These are phyloP conservation scores for Propithecus perrieri DNA, from an alignment of 2,797 vertebrate genomes.

Conservation along the genomic window DNA sequence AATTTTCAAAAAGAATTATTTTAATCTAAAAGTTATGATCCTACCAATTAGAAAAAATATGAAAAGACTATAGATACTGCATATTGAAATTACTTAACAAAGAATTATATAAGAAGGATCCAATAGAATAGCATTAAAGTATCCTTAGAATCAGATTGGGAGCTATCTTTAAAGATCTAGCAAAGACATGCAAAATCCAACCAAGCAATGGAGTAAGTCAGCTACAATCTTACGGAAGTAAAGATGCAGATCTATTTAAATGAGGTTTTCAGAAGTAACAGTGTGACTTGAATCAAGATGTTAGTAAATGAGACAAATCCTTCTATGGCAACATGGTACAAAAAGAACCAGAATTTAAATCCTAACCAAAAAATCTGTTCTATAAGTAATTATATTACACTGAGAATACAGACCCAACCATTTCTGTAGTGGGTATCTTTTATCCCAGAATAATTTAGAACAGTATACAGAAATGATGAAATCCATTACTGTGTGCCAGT, in stretches of 20 bases:
- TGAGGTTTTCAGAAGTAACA: background rate
- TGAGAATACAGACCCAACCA: background rate
- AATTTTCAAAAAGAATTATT: background rate
- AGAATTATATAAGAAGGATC: background rate
- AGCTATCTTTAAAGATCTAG: background rate
- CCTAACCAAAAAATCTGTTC: background rate
- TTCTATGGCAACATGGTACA: background rate
- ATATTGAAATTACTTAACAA: background rate
- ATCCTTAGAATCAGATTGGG: background rate
- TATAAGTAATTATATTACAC: background rate
- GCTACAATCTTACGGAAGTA: background rate
- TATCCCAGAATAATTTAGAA: background rate
- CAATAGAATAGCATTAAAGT: background rate
- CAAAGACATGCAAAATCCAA: slow-evolving; percentile 26
- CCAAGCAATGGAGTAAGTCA: background rate
- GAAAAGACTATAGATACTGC: background rate
- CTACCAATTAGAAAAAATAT: background rate
- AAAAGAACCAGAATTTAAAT: slow-evolving; percentile 30
- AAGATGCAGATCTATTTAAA: background rate
- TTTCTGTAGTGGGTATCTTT: background rate
- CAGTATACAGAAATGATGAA: slow-evolving; percentile 9
- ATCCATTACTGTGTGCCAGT: background rate
- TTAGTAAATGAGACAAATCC: background rate
- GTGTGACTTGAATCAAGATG: background rate
- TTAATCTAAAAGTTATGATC: background rate